Evolutionary conservation across 2,113 vertebrate genomes (phyloP).

Genomic region (Actenoides lindsayi): DNA sequence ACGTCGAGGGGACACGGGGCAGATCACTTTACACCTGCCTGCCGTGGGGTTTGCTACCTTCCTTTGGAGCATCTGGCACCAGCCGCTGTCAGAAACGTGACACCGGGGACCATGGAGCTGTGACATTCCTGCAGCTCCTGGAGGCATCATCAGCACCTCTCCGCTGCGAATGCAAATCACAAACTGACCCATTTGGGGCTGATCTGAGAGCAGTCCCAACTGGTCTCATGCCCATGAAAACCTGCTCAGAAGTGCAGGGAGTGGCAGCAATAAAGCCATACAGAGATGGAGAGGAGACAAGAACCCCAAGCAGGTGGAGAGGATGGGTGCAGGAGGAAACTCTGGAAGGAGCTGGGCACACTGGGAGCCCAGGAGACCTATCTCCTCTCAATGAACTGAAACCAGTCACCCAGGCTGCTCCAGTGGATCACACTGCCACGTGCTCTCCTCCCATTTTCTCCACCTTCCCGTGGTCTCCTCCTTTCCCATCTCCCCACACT

Average conservation of each 20-base stretch:
- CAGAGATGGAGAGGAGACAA: neutral
- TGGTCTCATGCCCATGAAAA: neutral
- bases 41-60: neutral
- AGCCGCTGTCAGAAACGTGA: neutral
- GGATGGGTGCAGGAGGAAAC: neutral
- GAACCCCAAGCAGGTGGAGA: neutral
- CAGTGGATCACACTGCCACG: neutral
- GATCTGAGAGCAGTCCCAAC: neutral
- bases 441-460: neutral
- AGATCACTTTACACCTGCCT: neutral
- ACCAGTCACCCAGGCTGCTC: neutral
- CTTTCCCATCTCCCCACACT: neutral
- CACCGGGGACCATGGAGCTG: neutral
- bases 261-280: neutral
- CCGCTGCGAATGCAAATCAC: neutral
- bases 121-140: neutral
- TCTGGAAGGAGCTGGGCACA: neutral
- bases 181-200: neutral
- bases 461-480: neutral
- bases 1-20: neutral
- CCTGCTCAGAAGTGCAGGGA: neutral
- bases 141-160: neutral
- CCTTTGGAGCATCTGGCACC: neutral
- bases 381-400: neutral
- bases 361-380: neutral